Evolutionary conservation across 1,140 invertebrate genomes (phyloP), one percentile per base, ranked within the genome.

Genomic region (Camponotus pennsylvanicus): DNA sequence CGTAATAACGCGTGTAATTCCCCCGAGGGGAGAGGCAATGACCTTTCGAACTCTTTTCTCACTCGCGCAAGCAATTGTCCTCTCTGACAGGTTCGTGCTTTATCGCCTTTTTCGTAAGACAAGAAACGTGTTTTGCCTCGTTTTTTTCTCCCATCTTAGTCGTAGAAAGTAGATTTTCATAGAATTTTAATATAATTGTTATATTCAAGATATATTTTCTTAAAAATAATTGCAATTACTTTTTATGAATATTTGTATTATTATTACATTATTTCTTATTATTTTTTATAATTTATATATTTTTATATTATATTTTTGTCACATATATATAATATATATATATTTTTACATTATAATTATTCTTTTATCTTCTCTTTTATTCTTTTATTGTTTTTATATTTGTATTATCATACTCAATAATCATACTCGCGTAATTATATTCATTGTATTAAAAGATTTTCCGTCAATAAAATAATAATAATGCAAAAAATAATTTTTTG

Each of bases 21-120:
- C 70, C 66, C 66, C 37, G 64, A 77, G 40, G 69, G 55, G 9
- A 86, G 85, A 86, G 86, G 59, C 86, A 85, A 78, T 77, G 88
- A 79, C 88, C 82, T 78, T 71, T 75, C 80, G 45, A 75, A 89
- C 88, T 88, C 86, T 85, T 85, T 88, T 88, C 73, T 78, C 49
- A 61, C 82, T 70, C 70, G 55, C 37, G 40, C 59, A 64, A 61
- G 21, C 13, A 57, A 88, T 82, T 88, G 75, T 88, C 86, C 63
- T 45, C 49, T 55, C 76, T 59, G 69, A 55, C 49, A 73, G 66
- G 57, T 77, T 76, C 77, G 78, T 83, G 84, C 69, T 86, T 89
- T 89, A 89, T 86, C 71, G 37, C 67, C 69, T 82, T 78, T 76
- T 73, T 61, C 21, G 55, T n/a, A 27, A 4, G 34, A 45, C 8